A percentile compares a stretch with the other conserved stretches of the same genome.
Evolutionary conservation across 2,888 invertebrate species (phyloP).

Genomic region (Timema podura): DNA sequence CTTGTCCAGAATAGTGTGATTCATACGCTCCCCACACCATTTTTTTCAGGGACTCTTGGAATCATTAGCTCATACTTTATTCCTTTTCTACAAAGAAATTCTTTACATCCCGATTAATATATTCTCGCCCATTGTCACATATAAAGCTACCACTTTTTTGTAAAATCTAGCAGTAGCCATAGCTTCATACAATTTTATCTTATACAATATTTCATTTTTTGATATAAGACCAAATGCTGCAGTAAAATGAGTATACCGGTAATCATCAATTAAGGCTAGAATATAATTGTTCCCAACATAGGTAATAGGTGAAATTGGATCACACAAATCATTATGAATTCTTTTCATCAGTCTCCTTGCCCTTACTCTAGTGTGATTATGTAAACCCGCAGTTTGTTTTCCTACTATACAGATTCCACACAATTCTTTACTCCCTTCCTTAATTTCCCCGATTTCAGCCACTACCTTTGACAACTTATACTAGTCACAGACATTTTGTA

Average conservation of each 20-base stretch:
- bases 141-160: neutral
- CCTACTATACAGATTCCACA: no score
- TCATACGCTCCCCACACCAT: neutral
- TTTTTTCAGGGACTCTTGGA: conserved; percentile 2
- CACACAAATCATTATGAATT: neutral
- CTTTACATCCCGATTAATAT: neutral
- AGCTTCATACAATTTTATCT: no score
- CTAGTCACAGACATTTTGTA: no score
- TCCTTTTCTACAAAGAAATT: conserved; percentile 6
- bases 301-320: neutral
- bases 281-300: neutral
- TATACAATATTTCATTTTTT: no score
- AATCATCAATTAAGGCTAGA: no score
- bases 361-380: neutral
- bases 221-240: no score
- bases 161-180: neutral
- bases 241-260: no score
- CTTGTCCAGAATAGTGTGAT: conserved; percentile 5
- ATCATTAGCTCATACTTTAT: neutral
- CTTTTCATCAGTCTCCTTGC: neutral
- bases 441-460: no score
- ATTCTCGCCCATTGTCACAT: conserved; percentile 1
- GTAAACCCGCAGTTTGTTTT: no score
- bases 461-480: no score
- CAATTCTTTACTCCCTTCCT: no score